Conservation (phyloP, 2,113 vertebrate genomes). For the Anser brachyrhynchus region DNA sequence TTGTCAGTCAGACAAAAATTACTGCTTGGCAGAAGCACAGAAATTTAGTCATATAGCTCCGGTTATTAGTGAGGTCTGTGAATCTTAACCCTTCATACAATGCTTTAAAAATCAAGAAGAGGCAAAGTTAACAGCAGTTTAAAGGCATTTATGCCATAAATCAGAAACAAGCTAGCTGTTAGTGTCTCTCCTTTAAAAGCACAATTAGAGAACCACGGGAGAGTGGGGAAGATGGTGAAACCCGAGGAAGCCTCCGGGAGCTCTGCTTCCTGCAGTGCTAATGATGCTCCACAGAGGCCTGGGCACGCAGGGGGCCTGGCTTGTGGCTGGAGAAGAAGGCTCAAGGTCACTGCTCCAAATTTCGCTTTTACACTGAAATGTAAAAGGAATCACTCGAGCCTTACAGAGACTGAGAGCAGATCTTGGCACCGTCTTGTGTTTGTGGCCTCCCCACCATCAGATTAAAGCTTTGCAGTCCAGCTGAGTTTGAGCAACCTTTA, state of each 20-base stretch:
- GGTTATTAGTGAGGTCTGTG: conserved; percentile 13
- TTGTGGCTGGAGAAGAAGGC: not conserved
- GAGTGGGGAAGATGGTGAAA: not conserved
- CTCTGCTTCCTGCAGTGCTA: not conserved
- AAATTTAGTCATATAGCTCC: not conserved
- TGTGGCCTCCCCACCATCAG: not conserved
- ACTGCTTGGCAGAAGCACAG: conserved; percentile 5
- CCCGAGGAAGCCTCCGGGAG: not conserved
- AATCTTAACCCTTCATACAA: conserved; percentile 17
- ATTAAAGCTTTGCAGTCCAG: conserved; percentile 27
- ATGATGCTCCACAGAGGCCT: not conserved
- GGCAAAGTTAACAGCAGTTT: not conserved
- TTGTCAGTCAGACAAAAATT: conserved; percentile 54
- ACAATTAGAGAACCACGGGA: not conserved
- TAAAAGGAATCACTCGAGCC: not conserved
- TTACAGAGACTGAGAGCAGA: not conserved
- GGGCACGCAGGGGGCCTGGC: not conserved
- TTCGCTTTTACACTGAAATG: not conserved
- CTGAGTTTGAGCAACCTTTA: not conserved
- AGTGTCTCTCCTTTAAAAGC: not conserved
- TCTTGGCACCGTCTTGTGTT: not conserved
- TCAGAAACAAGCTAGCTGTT: not conserved
- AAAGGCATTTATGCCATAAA: not conserved
- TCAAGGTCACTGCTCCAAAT: not conserved
- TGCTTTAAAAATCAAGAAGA: not conserved